phyloP scores from a whole-genome alignment of 2,888 invertebrate genomes.

The Torymus aiolomorphi region DNA sequence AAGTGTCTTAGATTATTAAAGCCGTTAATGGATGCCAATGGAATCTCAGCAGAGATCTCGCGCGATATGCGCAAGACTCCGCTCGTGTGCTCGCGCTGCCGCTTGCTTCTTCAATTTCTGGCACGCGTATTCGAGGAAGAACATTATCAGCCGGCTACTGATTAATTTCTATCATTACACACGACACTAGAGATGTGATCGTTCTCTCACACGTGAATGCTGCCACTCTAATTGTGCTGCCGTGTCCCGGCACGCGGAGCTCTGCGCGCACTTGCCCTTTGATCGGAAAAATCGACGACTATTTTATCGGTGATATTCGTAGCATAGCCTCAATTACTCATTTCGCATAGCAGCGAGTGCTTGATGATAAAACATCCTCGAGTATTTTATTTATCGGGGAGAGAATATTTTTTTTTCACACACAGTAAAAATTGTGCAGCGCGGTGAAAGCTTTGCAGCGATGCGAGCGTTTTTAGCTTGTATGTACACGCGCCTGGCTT shows the following conservation, averaged over 20 bases:
- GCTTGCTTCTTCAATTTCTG: constrained; percentile 7
- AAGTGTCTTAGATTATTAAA: constrained; percentile 41
- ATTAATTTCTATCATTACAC: constrained; percentile 35
- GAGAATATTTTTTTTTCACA: no score
- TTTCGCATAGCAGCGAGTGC: no score
- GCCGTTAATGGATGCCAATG: constrained; percentile 42
- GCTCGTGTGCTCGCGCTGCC: neutral
- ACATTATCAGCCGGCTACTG: constrained; percentile 12
- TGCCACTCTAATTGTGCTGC: no score
- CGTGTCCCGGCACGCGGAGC: no score
- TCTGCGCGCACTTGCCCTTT: neutral
- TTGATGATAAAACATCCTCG: neutral
- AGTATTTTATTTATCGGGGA: constrained; percentile 36
- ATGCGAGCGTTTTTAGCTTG: neutral
- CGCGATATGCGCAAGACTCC: neutral
- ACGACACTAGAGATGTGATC: constrained; percentile 12
- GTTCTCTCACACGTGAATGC: no score
- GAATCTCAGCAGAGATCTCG: neutral
- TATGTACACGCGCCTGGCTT: no score
- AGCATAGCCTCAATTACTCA: neutral
- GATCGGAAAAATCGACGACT: neutral
- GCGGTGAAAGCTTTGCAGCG: neutral
- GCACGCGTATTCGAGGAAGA: constrained; percentile 42
- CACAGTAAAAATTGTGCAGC: neutral
- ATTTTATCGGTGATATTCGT: neutral